Percentiles rank a stretch among this genome's conserved stretches.
Conservation (phyloP, 2,888 invertebrate genomes). For the Dendrolimus pini region DNA sequence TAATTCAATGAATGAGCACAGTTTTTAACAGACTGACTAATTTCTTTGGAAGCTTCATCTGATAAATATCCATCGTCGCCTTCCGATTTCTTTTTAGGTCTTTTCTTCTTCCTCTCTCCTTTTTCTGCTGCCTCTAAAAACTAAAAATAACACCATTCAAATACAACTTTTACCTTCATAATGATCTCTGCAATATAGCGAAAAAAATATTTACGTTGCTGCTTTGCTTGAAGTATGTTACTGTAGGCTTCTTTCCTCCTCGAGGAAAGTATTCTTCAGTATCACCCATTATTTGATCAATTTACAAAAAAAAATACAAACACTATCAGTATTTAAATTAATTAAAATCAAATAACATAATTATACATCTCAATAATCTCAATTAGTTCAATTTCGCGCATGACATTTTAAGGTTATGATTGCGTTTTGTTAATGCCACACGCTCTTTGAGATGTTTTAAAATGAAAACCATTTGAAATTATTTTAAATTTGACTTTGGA, state of each 20-base stretch:
- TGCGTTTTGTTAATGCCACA: constrained; percentile 14
- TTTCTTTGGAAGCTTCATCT: constrained; percentile 44
- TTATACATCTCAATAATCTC: neutral
- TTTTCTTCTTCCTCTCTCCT: constrained; percentile 55
- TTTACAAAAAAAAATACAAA: constrained; percentile 7
- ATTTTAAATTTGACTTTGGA: constrained; percentile 6
- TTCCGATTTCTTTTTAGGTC: constrained; percentile 46
- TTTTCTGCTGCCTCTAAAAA: constrained; percentile 61
- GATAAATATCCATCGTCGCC: constrained; percentile 66
- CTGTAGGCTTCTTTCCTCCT: constrained; percentile 68
- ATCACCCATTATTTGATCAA: constrained; percentile 38
- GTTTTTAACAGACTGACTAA: constrained; percentile 46
- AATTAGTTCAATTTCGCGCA: constrained; percentile 19
- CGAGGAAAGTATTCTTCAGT: constrained; percentile 76
- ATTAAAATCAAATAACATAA: no score
- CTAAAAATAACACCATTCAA: constrained; percentile 24
- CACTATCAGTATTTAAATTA: no score
- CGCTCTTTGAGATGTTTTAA: neutral
- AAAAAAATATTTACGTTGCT: constrained; percentile 44
- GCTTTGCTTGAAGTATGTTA: constrained; percentile 58
- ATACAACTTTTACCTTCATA: neutral
- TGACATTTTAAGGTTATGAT: constrained; percentile 35
- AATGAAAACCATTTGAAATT: neutral
- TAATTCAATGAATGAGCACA: constrained; percentile 51
- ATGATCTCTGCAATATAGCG: neutral